These are phyloP conservation scores for Elephas maximus DNA, from an alignment of 2,113 vertebrate genomes.

Conservation along the genomic window DNA sequence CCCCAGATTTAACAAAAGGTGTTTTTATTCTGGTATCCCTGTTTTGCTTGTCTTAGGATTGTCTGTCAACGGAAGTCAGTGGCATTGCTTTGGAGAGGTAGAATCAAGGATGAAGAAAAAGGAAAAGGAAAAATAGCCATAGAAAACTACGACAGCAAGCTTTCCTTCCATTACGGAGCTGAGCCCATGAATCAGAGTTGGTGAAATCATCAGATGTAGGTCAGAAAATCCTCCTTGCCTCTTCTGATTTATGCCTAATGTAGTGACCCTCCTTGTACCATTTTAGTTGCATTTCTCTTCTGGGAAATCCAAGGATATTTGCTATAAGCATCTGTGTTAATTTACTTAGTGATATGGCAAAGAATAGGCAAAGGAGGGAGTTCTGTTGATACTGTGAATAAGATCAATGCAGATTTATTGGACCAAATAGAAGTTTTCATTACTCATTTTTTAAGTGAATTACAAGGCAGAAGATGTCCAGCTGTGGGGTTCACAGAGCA, in stretches of 20 bases:
- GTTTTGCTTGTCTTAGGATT: neutral
- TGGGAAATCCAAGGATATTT: neutral
- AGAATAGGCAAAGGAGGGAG: neutral
- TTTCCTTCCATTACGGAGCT: neutral
- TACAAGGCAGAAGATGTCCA: conserved; percentile 1
- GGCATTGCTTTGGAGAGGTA: neutral
- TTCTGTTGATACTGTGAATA: neutral
- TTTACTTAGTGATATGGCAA: neutral
- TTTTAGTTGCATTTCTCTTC: neutral
- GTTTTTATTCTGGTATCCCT: neutral
- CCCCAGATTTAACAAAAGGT: neutral
- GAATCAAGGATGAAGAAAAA: neutral
- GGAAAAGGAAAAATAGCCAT: neutral
- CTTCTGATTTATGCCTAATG: neutral
- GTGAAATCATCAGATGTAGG: neutral
- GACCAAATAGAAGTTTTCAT: conserved; percentile 8
- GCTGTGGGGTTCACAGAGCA: neutral
- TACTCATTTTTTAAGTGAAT: neutral
- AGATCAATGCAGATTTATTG: neutral
- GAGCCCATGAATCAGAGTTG: neutral
- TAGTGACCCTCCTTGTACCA: neutral
- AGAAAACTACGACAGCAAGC: neutral
- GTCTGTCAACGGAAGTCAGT: neutral
- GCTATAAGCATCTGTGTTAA: neutral
- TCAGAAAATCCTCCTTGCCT: neutral